A percentile compares a stretch with the other conserved stretches of the same genome.
These are phyloP conservation scores for Stictonetta naevosa DNA, from an alignment of 2,113 vertebrate genomes.

Conservation along the genomic window DNA sequence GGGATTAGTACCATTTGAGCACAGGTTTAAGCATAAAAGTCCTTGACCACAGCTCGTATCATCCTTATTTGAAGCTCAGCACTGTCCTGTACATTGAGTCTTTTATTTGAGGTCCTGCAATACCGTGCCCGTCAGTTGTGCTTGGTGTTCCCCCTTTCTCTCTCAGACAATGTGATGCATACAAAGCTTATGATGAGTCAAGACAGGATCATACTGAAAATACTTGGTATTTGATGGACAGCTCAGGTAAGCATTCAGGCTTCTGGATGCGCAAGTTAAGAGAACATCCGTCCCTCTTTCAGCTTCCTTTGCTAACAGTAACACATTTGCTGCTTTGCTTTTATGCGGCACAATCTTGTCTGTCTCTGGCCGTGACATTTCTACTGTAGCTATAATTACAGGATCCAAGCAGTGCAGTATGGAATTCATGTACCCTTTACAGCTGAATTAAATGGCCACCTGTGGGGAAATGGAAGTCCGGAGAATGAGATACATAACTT, in stretches of 20 bases:
- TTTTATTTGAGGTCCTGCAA: not conserved
- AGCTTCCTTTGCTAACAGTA: not conserved
- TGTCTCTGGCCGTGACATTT: not conserved
- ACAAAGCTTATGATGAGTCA: not conserved
- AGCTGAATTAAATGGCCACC: constrained; percentile 34
- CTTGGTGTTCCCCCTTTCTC: not conserved
- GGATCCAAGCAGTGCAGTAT: not conserved
- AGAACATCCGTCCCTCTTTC: not conserved
- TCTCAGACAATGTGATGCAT: not conserved
- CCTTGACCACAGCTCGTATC: not conserved
- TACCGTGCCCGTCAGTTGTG: not conserved
- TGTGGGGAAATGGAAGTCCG: not conserved
- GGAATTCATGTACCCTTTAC: not conserved
- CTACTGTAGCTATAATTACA: not conserved
- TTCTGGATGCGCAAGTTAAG: not conserved
- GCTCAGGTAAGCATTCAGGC: not conserved
- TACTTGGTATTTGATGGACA: not conserved
- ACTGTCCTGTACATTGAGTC: not conserved
- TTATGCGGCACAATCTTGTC: not conserved
- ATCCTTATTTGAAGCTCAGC: not conserved
- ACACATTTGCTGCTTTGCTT: not conserved
- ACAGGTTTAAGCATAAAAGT: not conserved
- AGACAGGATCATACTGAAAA: not conserved
- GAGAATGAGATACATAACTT: not conserved
- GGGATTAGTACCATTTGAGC: not conserved